phyloP scores from a whole-genome alignment of 2,888 invertebrate genomes.

The Scaptomyza polygonia region DNA sequence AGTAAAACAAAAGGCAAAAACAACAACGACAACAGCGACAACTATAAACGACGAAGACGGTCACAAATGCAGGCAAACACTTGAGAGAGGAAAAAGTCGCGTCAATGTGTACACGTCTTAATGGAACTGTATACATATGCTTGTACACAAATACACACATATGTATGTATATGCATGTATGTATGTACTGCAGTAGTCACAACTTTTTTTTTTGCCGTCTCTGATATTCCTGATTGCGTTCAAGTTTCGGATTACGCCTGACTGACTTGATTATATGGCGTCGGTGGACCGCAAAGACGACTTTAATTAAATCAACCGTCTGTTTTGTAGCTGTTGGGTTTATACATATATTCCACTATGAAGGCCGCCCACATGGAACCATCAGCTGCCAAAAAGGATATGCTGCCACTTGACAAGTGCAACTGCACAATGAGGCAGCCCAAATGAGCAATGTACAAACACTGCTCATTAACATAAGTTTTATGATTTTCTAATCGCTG shows the following conservation, averaged over 20 bases:
- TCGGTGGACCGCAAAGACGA: conserved; percentile 42
- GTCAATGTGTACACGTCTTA: conserved; percentile 83
- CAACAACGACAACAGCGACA: conserved; percentile 11
- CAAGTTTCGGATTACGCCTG: conserved; percentile 68
- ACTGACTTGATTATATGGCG: conserved; percentile 71
- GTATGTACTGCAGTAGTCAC: conserved; percentile 2
- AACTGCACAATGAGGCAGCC: conserved; percentile 36
- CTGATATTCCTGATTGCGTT: conserved; percentile 59
- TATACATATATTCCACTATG: conserved; percentile 39
- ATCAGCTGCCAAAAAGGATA: conserved; percentile 46
- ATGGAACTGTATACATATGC: conserved; percentile 81
- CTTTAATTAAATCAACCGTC: conserved; percentile 67
- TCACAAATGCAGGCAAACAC: conserved; percentile 77
- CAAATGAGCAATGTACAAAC: conserved; percentile 1
- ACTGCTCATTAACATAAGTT: conserved; percentile 79
- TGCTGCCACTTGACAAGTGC: conserved; percentile 79
- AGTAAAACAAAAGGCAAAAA: conserved; percentile 70
- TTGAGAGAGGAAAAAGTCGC: conserved; percentile 73
- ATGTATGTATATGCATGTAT: conserved; percentile 5
- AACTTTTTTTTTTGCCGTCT: conserved; percentile 40
- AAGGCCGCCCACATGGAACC: conserved; percentile 50
- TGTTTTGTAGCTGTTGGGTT: conserved; percentile 42
- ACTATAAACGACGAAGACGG: conserved; percentile 34
- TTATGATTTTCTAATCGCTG: conserved; percentile 83
- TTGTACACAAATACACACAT: conserved; percentile 1